Base-by-base conservation (phyloP, 2,113 vertebrate genomes). In the Scytalopus superciliaris region DNA sequence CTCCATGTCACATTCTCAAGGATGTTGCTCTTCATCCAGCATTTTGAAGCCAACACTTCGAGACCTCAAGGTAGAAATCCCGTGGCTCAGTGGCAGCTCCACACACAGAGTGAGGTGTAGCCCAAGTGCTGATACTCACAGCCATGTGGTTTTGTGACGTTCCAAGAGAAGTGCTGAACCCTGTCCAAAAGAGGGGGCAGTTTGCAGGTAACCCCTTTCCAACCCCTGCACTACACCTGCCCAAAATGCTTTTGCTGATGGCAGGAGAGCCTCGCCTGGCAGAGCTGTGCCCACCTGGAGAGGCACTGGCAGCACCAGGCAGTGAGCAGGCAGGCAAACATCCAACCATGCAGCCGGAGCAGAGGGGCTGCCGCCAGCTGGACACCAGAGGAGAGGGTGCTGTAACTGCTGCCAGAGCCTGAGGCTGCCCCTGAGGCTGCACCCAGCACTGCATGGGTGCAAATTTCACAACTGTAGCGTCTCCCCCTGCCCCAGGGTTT, bases 71-170 rank as follows among this genome's bases (percentile, higher is more conserved):
- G 13, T 8, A 77, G 39, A 90, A 80, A 64, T 79, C 49, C 37
- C 0, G 28, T 52, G 62, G 27, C 35, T 87, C 66, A 18, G 17
- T 2, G 3, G 11, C 9, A 14, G 33, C 40, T 88, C 70, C 10
- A 7, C 49, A 42, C n/a, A n/a, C n/a, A 64, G 52, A 50, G 63
- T 0, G 0, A 76, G 8, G 2, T 28, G 18, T 21, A 68, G 59
- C n/a, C 79, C 40, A 37, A 69, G 14, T 4, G 19, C 23, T 0
- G 1, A 27, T 10, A 49, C 44, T 21, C 16, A 8, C 40, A 76
- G 19, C 23, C 0, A 0, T 2, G 42, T 3, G 5, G 23, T 67
- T 83, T n/a, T 28, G 25, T 27, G 77, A 12, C 18, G n/a, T 66
- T 62, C 69, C 59, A 52, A 57, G 42, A 75, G 23, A 69, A 82